These are phyloP conservation scores for Drosophila sordidula DNA, from an alignment of 2,888 invertebrate species.

Conservation along the genomic window DNA sequence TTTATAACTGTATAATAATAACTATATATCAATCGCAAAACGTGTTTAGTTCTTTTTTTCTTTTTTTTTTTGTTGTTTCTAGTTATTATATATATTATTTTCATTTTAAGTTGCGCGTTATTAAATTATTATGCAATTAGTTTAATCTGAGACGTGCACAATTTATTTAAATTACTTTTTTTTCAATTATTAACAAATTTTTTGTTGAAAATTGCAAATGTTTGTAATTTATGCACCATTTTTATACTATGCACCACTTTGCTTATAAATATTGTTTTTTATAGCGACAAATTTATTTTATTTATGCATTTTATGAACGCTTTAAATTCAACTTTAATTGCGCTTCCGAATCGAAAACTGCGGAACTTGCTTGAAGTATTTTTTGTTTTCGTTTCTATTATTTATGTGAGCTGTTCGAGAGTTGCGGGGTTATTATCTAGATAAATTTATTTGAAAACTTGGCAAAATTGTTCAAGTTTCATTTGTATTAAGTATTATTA, in stretches of 20 bases:
- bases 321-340: constrained; percentile 44
- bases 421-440: constrained; percentile 4
- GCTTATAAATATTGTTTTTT: constrained; percentile 2
- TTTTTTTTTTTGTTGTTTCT: not conserved
- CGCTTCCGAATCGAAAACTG: constrained; percentile 50
- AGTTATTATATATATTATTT: constrained; percentile 6
- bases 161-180: constrained; percentile 32
- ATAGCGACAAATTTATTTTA: constrained; percentile 30
- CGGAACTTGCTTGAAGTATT: constrained; percentile 33
- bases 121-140: constrained; percentile 51
- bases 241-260: constrained; percentile 25
- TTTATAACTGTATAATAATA: constrained; percentile 3
- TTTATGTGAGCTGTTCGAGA: constrained; percentile 10
- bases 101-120: constrained; percentile 14
- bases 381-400: constrained; percentile 12
- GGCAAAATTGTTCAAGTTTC: not conserved
- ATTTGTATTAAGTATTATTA: not conserved
- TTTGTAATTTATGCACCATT: constrained; percentile 35
- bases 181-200: constrained; percentile 24
- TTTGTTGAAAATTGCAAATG: constrained; percentile 21
- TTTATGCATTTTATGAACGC: constrained; percentile 41
- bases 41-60: constrained; percentile 19
- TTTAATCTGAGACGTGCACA: constrained; percentile 24
- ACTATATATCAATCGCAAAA: constrained; percentile 1
- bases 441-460: constrained; percentile 26